Conservation (phyloP, 2,888 invertebrate genomes). For the Hyposoter dolosus region DNA sequence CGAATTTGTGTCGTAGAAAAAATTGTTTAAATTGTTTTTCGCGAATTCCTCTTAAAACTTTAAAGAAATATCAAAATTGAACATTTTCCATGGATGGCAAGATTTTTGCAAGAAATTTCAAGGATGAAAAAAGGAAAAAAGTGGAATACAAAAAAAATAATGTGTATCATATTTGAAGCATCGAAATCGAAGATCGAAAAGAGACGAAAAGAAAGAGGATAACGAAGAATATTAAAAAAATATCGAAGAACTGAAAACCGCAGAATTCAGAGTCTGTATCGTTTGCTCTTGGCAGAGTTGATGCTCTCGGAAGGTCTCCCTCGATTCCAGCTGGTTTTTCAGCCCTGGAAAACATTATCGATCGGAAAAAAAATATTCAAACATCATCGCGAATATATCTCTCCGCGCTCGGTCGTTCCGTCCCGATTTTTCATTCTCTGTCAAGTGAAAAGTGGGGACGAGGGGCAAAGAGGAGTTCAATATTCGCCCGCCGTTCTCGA, state of each 20-base stretch:
- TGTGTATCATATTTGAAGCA: too few species aligned
- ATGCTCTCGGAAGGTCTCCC: not conserved
- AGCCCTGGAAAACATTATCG: conserved; percentile 38
- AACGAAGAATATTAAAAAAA: too few species aligned
- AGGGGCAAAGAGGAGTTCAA: not conserved
- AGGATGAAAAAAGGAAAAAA: too few species aligned
- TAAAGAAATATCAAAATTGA: too few species aligned
- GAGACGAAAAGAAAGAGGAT: too few species aligned
- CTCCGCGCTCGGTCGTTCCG: not conserved
- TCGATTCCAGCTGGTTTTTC: not conserved
- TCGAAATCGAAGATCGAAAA: too few species aligned
- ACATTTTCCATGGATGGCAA: too few species aligned
- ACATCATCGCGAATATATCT: conserved; percentile 34
- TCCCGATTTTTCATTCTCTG: conserved; percentile 1
- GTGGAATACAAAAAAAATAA: too few species aligned
- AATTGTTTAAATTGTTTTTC: too few species aligned
- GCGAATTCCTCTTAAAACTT: too few species aligned
- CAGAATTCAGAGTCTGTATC: conserved; percentile 20
- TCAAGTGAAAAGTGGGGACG: conserved; percentile 7
- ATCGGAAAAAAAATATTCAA: conserved; percentile 23
- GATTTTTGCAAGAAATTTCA: too few species aligned
- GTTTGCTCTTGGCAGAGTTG: not conserved
- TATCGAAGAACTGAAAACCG: not conserved
- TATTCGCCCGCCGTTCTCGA: conserved; percentile 12
- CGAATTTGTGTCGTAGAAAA: too few species aligned